Conservation (phyloP, 2,888 invertebrate genomes). For the Caenorhabditis angaria region DNA sequence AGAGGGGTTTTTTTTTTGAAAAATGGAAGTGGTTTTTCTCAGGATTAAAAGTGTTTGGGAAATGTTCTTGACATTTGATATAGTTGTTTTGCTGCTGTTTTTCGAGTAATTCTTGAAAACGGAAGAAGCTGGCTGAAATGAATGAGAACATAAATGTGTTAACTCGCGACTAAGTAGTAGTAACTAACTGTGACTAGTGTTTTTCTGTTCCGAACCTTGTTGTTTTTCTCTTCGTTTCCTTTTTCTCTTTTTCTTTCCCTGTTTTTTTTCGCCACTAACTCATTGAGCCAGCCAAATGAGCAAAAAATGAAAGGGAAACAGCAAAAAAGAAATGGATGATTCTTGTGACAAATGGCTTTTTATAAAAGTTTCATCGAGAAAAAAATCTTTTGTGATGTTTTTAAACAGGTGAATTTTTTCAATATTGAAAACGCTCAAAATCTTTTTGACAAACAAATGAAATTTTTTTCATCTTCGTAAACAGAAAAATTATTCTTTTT, state of each 20-base stretch:
- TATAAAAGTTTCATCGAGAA: no score
- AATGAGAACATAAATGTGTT: conserved; percentile 1
- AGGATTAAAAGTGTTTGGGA: neutral
- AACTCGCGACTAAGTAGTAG: neutral
- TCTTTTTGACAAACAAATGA: conserved; percentile 1
- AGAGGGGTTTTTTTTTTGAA: neutral
- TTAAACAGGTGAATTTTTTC: no score
- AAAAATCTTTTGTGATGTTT: neutral
- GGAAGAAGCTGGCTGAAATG: neutral
- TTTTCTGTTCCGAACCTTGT: conserved; percentile 1
- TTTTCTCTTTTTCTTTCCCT: no score
- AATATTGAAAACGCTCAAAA: no score
- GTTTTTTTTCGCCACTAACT: neutral
- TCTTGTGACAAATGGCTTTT: no score
- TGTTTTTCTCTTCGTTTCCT: neutral
- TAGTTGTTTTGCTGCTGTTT: neutral
- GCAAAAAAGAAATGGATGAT: neutral
- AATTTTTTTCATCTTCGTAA: neutral
- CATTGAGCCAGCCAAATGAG: conserved; percentile 4
- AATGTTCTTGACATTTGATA: neutral
- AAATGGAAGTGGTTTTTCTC: no score
- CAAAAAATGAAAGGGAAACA: neutral
- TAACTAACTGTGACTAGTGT: neutral
- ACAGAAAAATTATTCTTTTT: no score
- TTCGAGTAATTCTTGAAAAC: neutral